Base-by-base conservation (phyloP, 2,797 vertebrate species). In the Syngnathus rostellatus region DNA sequence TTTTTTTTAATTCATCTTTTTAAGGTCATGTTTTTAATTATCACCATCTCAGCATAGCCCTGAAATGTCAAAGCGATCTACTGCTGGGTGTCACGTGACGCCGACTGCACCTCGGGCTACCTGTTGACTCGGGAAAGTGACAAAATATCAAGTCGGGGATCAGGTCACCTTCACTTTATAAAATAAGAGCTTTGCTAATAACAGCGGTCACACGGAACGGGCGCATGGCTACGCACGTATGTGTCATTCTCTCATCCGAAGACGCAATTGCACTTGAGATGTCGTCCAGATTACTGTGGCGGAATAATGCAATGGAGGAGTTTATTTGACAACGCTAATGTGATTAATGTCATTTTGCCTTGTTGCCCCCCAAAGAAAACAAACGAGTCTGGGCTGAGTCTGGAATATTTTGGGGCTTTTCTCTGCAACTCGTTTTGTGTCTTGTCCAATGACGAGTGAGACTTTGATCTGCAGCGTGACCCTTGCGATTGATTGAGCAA, bases 51-150 rank as follows among this genome's bases (percentile, higher is more conserved):
- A 45, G 37, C 57, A n/a, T n/a, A 39, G 60, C 60, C 40, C n/a
- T 62, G 21, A 62, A 62, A 62, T 62, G 60, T 62, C 60, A 45
- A 62, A 25, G 6, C 45, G 41, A 45, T 62, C n/a, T n/a, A 17
- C 40, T 16, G 60, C 17, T 25, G 12, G 12, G 40, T 21, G 45
- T 45, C 41, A 62, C 12, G 8, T 25, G 60, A n/a, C 37, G n/a
- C 7, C 41, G 21, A 43, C 23, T 62, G 21, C 21, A 62, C 41
- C 40, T 21, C 60, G 21, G 41, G n/a, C 38, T 40, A 61, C 59
- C 59, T 43, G 60, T 62, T 62, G 60, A 62, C 40, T 40, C 25
- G 21, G 9, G 2, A 12, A 62, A 62, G 12, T 62, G n/a, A 16
- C 14, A 43, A 45, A 45, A 5, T 43, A 43, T 62, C 40, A 62